Evolutionary conservation across 2,888 invertebrate genomes (phyloP).

Genomic region (Sericinus montela): DNA sequence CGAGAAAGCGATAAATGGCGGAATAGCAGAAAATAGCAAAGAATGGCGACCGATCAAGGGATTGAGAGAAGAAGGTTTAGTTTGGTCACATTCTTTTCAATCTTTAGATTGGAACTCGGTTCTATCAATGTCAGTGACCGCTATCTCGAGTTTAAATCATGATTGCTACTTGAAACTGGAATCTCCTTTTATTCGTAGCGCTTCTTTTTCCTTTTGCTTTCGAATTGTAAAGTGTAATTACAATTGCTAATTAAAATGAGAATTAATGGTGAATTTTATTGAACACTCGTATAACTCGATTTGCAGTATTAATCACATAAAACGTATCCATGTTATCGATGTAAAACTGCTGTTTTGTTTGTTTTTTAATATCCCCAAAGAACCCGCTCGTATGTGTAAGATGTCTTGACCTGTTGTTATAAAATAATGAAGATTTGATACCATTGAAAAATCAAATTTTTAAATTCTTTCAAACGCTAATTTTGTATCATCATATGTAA

Average conservation of each 20-base stretch:
- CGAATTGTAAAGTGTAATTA: neutral
- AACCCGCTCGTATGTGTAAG: too few relatives aligned
- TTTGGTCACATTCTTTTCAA: slow-evolving; percentile 14
- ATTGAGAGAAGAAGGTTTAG: slow-evolving; percentile 20
- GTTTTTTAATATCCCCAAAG: too few relatives aligned
- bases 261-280: neutral
- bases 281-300: neutral
- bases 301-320: neutral
- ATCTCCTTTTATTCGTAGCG: neutral
- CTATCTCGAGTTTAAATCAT: slow-evolving; percentile 15
- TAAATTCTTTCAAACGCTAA: too few relatives aligned
- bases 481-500: too few relatives aligned
- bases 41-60: slow-evolving; percentile 28
- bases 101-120: slow-evolving; percentile 6
- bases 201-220: neutral
- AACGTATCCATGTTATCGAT: too few relatives aligned
- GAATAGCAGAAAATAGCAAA: slow-evolving; percentile 39
- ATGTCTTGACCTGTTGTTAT: too few relatives aligned
- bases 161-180: slow-evolving; percentile 11
- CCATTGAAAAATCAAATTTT: too few relatives aligned
- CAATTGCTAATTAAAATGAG: slow-evolving; percentile 4
- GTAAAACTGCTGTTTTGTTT: too few relatives aligned
- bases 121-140: slow-evolving; percentile 15
- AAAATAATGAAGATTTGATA: too few relatives aligned
- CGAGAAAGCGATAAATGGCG: slow-evolving; percentile 52